Percentiles rank a stretch among this genome's conserved stretches.
Evolutionary conservation across 2,888 invertebrate species (phyloP).

Genomic region (Drosophila macrospina): DNA sequence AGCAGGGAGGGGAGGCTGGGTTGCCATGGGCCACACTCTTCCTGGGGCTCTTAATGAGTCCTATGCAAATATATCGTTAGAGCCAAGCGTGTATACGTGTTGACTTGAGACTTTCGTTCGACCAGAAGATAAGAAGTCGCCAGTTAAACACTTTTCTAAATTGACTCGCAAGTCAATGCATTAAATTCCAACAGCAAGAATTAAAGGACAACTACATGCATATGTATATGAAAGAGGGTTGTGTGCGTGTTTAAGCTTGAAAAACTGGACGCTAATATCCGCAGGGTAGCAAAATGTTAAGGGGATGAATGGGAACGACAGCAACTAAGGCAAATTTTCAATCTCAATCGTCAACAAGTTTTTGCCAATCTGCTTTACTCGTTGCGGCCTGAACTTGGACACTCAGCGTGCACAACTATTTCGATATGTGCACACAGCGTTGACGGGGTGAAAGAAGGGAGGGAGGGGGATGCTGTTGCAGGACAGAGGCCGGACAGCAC

Average conservation of each 20-base stretch:
- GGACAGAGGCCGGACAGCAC: too few species aligned
- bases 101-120: conserved; percentile 52
- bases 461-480: neutral
- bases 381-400: conserved; percentile 29
- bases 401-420: conserved; percentile 73
- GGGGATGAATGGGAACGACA: conserved; percentile 34
- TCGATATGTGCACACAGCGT: conserved; percentile 42
- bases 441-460: conserved; percentile 6
- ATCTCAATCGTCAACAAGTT: conserved; percentile 82
- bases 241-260: conserved; percentile 11
- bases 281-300: conserved; percentile 33
- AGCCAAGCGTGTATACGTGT: conserved; percentile 70
- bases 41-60: conserved; percentile 68
- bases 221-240: conserved; percentile 7
- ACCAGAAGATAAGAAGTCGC: conserved; percentile 59
- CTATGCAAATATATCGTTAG: conserved; percentile 81
- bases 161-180: conserved; percentile 52
- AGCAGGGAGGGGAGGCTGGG: conserved; percentile 36
- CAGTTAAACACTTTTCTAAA: conserved; percentile 22
- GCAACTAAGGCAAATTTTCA: conserved; percentile 75
- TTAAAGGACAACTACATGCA: neutral
- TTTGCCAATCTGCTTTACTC: conserved; percentile 48
- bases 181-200: conserved; percentile 26
- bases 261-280: conserved; percentile 60
- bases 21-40: conserved; percentile 30